Evolutionary conservation across 2,888 invertebrate genomes (phyloP), one percentile per base, ranked within the genome.

Genomic region (Leucania comma): DNA sequence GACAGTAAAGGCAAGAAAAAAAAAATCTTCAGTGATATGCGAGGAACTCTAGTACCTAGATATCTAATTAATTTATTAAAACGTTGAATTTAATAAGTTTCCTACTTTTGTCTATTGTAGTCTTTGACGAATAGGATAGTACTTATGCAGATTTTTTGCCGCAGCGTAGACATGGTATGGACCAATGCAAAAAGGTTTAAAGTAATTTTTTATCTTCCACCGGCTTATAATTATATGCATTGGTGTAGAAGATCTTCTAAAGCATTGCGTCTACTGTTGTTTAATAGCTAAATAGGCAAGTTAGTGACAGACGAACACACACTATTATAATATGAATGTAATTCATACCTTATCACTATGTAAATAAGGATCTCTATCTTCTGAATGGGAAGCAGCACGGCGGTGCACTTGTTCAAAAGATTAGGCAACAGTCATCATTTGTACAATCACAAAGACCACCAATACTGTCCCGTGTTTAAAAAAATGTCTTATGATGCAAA

Each of bases 361-460:
- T 35, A 10, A 2, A 0, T 57, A 68, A n/a, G 51, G 67, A 54
- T 46, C 24, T 58, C n/a, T 14, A 22, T 38, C 6, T 10, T n/a
- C 1, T 67, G 38, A 24, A 17, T 10, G 9, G 2, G 2, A 32
- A 2, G 8, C 50, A 48, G 57, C 14, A 12, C 48, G 70, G 76
- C 68, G 68, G 72, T 73, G 58, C 56, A 50, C 17, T 48, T 66
- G 17, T 60, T 48, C 63, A 68, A 66, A 68, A 70, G 65, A 68
- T 63, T 61, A 66, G 70, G 38, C 61, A 69, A 84, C 75, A 74
- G 42, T 65, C 38, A n/a, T 54, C 64, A 56, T 32, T 81, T 81
- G 75, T 68, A 71, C 82, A 75, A 83, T 72, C 42, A 72, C 66
- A 68, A 83, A 72, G 84, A 81, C 75, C 82, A 82, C 75, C 84